Conservation (phyloP, 2,113 vertebrate species). For the Zapus hudsonius region DNA sequence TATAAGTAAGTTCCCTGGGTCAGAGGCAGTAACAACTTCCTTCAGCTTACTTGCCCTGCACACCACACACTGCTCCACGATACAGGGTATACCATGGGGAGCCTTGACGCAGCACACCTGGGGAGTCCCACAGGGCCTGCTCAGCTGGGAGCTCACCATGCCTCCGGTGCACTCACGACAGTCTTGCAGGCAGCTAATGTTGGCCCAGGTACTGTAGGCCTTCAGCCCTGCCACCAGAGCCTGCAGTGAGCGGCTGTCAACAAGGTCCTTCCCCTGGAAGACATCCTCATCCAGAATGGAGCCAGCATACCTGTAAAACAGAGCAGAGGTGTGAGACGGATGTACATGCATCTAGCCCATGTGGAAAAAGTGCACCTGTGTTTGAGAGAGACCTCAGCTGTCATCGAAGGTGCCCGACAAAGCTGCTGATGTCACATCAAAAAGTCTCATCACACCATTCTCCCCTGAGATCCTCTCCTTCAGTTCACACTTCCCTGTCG, state of each 20-base stretch:
- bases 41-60: too few species aligned
- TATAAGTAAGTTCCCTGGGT: neutral
- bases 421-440: neutral
- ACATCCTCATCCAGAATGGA: conserved; percentile 80
- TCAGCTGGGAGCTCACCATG: conserved; percentile 76
- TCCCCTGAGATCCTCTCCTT: neutral
- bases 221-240: conserved; percentile 82
- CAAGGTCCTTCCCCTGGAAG: conserved; percentile 76
- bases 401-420: neutral
- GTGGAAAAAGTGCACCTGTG: fast-evolving
- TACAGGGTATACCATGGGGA: fast-evolving
- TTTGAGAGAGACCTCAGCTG: neutral
- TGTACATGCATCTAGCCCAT: fast-evolving
- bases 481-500: neutral
- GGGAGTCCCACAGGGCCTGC: fast-evolving
- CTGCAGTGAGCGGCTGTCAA: conserved; percentile 72
- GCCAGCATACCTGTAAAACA: conserved; percentile 70
- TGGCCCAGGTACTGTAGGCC: conserved; percentile 85
- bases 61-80: fast-evolving
- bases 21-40: fast-evolving
- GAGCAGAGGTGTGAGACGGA: fast-evolving
- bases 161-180: conserved; percentile 81
- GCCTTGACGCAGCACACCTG: fast-evolving
- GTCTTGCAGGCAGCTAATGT: conserved; percentile 81
- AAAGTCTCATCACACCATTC: fast-evolving